Conservation (phyloP, 2,113 vertebrate species). For the Callocephalon fimbriatum region DNA sequence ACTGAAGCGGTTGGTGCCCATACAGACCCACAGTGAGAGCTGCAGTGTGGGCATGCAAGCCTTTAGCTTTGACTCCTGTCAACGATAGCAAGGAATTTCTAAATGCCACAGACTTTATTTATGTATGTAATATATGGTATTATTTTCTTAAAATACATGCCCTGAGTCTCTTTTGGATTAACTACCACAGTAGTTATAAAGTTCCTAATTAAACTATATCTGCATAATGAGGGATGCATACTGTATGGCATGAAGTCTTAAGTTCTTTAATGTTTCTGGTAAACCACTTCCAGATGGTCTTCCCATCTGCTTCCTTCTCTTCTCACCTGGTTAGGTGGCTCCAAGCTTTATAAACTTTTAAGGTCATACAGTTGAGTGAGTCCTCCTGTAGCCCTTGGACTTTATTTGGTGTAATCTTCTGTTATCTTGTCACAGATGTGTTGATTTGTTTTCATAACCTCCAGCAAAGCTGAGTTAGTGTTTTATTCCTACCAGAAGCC, state of each 20-base stretch:
- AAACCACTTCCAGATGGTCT: not conserved
- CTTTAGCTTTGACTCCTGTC: not conserved
- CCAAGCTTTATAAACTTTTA: not conserved
- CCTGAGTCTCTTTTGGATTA: slow-evolving; percentile 11
- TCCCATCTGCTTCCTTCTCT: not conserved
- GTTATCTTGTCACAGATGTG: not conserved
- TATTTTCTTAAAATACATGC: slow-evolving; percentile 13
- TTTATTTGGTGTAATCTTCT: not conserved
- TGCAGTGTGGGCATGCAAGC: not conserved
- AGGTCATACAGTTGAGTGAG: not conserved
- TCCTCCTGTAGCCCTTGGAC: not conserved
- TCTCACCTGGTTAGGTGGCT: not conserved
- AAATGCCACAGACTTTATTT: slow-evolving; percentile 24
- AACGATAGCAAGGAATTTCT: not conserved
- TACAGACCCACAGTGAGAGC: not conserved
- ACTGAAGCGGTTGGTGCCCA: not conserved
- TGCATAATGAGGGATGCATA: slow-evolving; percentile 10
- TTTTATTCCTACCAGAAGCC: not conserved
- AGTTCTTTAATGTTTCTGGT: slow-evolving; percentile 3
- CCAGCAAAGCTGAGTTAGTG: not conserved
- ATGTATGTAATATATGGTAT: not conserved
- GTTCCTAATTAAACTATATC: slow-evolving; percentile 12
- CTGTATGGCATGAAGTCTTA: not conserved
- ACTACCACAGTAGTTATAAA: not conserved
- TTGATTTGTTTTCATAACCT: not conserved